Evolutionary conservation across 1,140 invertebrate genomes (phyloP), one percentile per base, ranked within the genome.

Genomic region (Ctenoplectra terminalis): DNA sequence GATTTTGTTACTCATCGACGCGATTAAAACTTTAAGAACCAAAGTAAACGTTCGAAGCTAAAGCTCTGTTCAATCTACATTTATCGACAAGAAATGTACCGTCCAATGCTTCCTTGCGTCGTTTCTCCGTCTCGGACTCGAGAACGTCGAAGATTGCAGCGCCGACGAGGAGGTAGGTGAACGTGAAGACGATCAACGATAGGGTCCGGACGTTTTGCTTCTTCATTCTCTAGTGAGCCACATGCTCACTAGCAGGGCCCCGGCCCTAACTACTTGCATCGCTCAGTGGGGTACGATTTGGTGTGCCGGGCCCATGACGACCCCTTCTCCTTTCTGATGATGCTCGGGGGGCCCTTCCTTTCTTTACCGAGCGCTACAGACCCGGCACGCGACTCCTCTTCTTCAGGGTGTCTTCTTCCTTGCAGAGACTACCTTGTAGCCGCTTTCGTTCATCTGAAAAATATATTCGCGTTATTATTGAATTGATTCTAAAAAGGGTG

Each of bases 121-220:
- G 96, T 90, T 96, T 96, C 94, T 99, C 99, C 84, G 98, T 98
- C 92, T 98, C 97, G 20, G 98, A 99, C 94, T 99, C 99, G 76
- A 99, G 95, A 23, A 98, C 97, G 95, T 99, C 99, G 95, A 99
- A 99, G 74, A 99, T 98, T 61, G 99, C 99, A 74, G 99, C 99
- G 87, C 99, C 99, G 89, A 99, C 97, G 84, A 99, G 96, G 89
- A 99, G 96, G 95, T 99, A 99, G 64, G 99, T 99, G 94, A 99
- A 99, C 82, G 99, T 99, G 94, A 98, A 99, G 84, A 99, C 99
- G 90, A 99, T 99, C 89, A 99, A 96, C 76, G 98, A 99, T 91
- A 99, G 94, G 88, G 99, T 99, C 90, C 99, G 96, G 89, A 99
- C 98, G 96, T 99, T 99, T 96, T 99, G 99, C 91, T 98, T 96